Percentiles rank a stretch among this genome's conserved stretches.
phyloP scores from a whole-genome alignment of 92 coral and sea anemone genomes.

The Epizoanthus stellaris region DNA sequence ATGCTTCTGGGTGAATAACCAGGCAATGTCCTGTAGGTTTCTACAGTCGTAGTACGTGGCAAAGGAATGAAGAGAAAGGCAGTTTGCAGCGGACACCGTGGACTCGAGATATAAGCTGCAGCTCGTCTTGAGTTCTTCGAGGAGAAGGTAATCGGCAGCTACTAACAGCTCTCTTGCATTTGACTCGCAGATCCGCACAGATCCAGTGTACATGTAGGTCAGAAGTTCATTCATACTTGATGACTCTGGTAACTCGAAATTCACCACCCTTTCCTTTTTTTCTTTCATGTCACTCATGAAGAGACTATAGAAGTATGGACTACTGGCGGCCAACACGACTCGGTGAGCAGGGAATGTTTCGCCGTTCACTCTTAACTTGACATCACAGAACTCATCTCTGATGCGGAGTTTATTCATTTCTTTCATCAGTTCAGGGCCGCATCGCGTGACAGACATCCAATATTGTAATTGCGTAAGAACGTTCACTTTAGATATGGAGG shows the following conservation, averaged over 20 bases:
- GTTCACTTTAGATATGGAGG: background rate
- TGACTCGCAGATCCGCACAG: slow-evolving; percentile 7
- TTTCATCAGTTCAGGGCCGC: slow-evolving; percentile 33
- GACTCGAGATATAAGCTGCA: slow-evolving; percentile 31
- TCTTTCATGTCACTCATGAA: slow-evolving; percentile 35
- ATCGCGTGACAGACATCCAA: slow-evolving; percentile 3
- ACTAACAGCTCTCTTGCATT: slow-evolving; percentile 26
- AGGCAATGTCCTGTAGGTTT: slow-evolving; percentile 13
- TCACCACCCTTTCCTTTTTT: background rate
- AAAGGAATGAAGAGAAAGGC: slow-evolving; percentile 33
- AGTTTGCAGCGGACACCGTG: slow-evolving; percentile 11
- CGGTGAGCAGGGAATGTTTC: slow-evolving; percentile 53
- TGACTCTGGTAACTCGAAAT: slow-evolving; percentile 2
- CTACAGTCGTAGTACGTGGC: slow-evolving; percentile 22
- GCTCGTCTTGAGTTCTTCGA: slow-evolving; percentile 18
- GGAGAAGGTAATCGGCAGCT: slow-evolving; percentile 28
- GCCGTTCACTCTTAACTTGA: slow-evolving; percentile 37
- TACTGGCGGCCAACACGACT: slow-evolving; percentile 55
- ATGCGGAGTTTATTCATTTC: slow-evolving; percentile 40
- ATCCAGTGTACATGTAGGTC: slow-evolving; percentile 28
- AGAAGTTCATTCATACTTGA: background rate
- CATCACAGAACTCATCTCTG: slow-evolving; percentile 51
- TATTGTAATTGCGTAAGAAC: background rate
- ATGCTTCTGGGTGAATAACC: slow-evolving; percentile 26
- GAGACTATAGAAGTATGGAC: slow-evolving; percentile 47